Base-by-base conservation (phyloP, 2,888 invertebrate species). In the Clivina fossor region DNA sequence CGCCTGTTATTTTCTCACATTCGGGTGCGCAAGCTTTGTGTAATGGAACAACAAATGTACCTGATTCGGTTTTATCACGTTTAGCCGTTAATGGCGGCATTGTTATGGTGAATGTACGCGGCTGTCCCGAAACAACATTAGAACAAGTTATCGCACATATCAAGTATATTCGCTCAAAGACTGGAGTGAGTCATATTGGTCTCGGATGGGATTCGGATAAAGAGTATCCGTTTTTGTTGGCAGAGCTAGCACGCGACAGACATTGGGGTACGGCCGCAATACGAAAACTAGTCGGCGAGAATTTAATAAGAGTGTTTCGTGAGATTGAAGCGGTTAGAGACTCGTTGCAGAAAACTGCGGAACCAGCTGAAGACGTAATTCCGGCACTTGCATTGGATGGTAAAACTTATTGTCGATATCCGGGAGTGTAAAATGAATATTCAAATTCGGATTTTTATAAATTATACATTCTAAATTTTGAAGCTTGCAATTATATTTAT, bases 1-100 rank as follows among this genome's bases (percentile, higher is more conserved):
- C 85, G 0, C 85, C 85, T 1, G 82, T 85, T 47, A 78, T 86
- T 55, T 80, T 82, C 63, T 81, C 82, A 40, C 85, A 85, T 66
- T 81, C 84, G 5, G 81, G 82, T 1, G 84, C 84, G 9, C 77
- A 79, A 55, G 75, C 80, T 0, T 69, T 84, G 19, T 85, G 85
- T 67, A 81, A 83, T 64, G 78, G 79, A 32, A 73, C 77, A 47
- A 71, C 80, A 60, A 82, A 82, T 64, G 81, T 81, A 24, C 79
- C 78, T 50, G 81, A 82, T 65, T 79, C 80, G 58, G 74, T 81
- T n/a, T 72, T 82, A 1, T 30, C 49, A 1, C 43, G 57, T 1
- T 19, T 59, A n/a, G 61, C 61, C 19, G 16, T 76, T 57, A 84
- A 83, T 63, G 79, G 80, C 35, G 84, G 84, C 13, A 76, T 84